Base-by-base conservation (phyloP, 1,140 invertebrate species). In the Himalopsyche phryganea region DNA sequence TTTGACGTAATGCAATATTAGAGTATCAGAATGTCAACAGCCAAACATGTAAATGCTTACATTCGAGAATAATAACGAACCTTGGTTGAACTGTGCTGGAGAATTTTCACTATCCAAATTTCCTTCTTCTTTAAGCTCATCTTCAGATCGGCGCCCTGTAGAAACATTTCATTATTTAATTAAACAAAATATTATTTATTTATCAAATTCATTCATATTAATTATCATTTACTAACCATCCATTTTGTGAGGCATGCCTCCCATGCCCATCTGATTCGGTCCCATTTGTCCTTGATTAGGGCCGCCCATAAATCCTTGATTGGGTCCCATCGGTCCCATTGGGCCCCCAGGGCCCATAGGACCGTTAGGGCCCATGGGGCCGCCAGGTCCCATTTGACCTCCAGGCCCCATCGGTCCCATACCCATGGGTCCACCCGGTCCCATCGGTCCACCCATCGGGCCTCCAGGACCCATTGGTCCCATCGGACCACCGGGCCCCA, bases 361-460 rank as follows among this genome's bases (percentile, higher is more conserved):
- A 69, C 6, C 71, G 68, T 50, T 68, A 53, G 6, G 58, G 47
- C 2, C 59, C 65, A 68, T 68, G 67, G 64, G 70, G 54, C 47
- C 54, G 10, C 33, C 19, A 10, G 56, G 56, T 0, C 57, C 69
- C 9, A 71, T 58, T 15, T 13, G 50, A 19, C 38, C 38, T 40
- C 49, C 66, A 47, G 77, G 70, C 23, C 71, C 52, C 19, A 17
- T 41, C 7, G 42, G 58, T 19, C 58, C 66, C 68, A 69, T 69
- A 69, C 1, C 61, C 71, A 61, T 68, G 70, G 3, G 71, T 68
- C 9, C 70, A 68, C 49, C 68, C 51, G 3, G 57, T 44, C 1
- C 66, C 70, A 69, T 69, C 64, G 75, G 66, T 32, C 77, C 78
- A 45, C 76, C 77, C 71, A 78, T 76, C 49, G 77, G 70, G 32